Percentiles rank a stretch among this genome's conserved stretches.
phyloP scores from a whole-genome alignment of 2,888 invertebrate genomes.

The Xestia rhomboidea region DNA sequence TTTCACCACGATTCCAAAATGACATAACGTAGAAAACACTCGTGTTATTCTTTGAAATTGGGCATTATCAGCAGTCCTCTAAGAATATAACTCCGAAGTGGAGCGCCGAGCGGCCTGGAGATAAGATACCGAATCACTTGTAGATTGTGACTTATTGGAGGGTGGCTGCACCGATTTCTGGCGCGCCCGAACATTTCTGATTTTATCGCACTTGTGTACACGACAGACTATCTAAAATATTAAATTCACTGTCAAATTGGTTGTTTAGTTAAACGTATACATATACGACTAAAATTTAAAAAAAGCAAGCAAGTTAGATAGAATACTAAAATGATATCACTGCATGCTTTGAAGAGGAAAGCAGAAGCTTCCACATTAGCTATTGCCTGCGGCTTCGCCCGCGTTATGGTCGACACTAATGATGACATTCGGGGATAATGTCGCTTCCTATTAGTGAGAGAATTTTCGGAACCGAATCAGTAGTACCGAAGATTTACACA shows the following conservation, averaged over 20 bases:
- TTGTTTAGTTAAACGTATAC: neutral
- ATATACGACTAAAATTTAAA: neutral
- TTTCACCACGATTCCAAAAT: neutral
- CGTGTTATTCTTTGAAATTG: conserved; percentile 27
- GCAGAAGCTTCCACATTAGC: too few relatives aligned
- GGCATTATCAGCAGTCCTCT: conserved; percentile 36
- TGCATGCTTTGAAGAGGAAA: neutral
- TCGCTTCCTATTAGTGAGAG: neutral
- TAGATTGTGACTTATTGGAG: conserved; percentile 34
- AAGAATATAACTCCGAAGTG: conserved; percentile 43
- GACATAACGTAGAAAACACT: conserved; percentile 31
- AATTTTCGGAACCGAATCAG: neutral
- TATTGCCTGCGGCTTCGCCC: neutral
- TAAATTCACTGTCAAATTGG: neutral
- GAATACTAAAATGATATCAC: neutral
- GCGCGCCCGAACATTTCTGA: neutral
- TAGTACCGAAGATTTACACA: neutral
- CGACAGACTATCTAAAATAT: neutral
- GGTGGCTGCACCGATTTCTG: conserved; percentile 31
- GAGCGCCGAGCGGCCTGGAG: conserved; percentile 46
- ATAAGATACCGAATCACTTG: conserved; percentile 51
- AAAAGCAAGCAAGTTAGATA: neutral
- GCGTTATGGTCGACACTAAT: neutral
- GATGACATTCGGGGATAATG: neutral
- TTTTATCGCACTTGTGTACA: conserved; percentile 8